phyloP scores from a whole-genome alignment of 53 echinoderm and acorn worm species.

The Actinopyga echinites region DNA sequence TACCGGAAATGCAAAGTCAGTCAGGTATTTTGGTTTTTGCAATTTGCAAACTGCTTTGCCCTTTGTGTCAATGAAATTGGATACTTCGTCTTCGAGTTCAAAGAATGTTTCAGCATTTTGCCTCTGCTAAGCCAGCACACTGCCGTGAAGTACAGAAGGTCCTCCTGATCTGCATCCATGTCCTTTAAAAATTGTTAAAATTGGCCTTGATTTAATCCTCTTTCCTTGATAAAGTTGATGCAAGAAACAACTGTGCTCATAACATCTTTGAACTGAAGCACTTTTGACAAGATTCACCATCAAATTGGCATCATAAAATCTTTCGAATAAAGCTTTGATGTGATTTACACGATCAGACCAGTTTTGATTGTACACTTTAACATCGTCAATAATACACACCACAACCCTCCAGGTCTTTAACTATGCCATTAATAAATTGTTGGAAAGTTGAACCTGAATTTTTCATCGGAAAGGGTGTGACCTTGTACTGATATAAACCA shows the following conservation, averaged over 20 bases:
- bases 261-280: constrained; percentile 3
- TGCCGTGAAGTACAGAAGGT: constrained; percentile 1
- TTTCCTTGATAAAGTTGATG: neutral
- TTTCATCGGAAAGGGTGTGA: constrained; percentile 53
- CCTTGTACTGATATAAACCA: constrained; percentile 51
- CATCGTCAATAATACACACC: constrained; percentile 60
- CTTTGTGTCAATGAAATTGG: neutral
- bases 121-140: constrained; percentile 14
- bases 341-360: constrained; percentile 17
- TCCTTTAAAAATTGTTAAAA: neutral
- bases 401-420: neutral
- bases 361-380: constrained; percentile 28
- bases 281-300: constrained; percentile 18
- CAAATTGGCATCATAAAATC: constrained; percentile 1
- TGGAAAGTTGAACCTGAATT: constrained; percentile 51
- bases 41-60: neutral
- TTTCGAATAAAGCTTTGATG: constrained; percentile 25
- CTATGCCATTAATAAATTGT: constrained; percentile 44
- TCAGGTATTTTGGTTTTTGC: constrained; percentile 4
- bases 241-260: constrained; percentile 12
- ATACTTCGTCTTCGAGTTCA: constrained; percentile 1
- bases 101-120: neutral
- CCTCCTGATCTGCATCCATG: constrained; percentile 22
- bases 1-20: constrained; percentile 7
- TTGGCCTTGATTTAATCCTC: neutral